A percentile compares a stretch with the other conserved stretches of the same genome.
Evolutionary conservation across 1,140 invertebrate species (phyloP).

Genomic region (Drosophila nigromelanica): DNA sequence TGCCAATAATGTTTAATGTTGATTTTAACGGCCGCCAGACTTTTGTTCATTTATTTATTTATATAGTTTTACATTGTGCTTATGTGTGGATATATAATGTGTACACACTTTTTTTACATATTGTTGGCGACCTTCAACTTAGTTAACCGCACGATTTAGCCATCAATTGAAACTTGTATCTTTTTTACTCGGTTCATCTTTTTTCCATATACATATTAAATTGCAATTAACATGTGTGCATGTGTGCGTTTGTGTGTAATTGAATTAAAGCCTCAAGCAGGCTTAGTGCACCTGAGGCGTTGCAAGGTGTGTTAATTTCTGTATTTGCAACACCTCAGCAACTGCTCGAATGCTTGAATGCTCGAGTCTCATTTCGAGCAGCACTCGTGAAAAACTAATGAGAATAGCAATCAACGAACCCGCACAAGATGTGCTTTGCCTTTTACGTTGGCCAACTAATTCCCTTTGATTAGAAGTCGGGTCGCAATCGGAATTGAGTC

Average conservation of each 20-base stretch:
- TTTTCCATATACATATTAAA: conserved; percentile 54
- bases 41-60: conserved; percentile 50
- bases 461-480: conserved; percentile 64
- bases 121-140: conserved; percentile 54
- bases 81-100: conserved; percentile 10
- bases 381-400: conserved; percentile 46
- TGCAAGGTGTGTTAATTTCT: conserved; percentile 40
- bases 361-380: conserved; percentile 48
- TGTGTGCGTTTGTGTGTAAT: conserved; percentile 20
- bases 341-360: background rate
- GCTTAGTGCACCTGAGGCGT: conserved; percentile 31
- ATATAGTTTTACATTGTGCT: conserved; percentile 46
- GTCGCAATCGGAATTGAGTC: conserved; percentile 28
- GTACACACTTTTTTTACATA: conserved; percentile 5
- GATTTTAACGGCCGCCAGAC: conserved; percentile 42
- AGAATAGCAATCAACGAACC: conserved; percentile 43
- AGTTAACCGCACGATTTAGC: conserved; percentile 49
- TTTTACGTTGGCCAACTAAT: conserved; percentile 56
- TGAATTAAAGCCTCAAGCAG: conserved; percentile 34
- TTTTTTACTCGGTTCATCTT: conserved; percentile 11
- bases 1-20: conserved; percentile 43
- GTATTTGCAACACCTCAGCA: conserved; percentile 43
- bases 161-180: conserved; percentile 57
- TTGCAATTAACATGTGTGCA: conserved; percentile 52
- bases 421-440: conserved; percentile 26